phyloP scores from a whole-genome alignment of 2,888 invertebrate genomes.

The Notocelia uddmanniana region DNA sequence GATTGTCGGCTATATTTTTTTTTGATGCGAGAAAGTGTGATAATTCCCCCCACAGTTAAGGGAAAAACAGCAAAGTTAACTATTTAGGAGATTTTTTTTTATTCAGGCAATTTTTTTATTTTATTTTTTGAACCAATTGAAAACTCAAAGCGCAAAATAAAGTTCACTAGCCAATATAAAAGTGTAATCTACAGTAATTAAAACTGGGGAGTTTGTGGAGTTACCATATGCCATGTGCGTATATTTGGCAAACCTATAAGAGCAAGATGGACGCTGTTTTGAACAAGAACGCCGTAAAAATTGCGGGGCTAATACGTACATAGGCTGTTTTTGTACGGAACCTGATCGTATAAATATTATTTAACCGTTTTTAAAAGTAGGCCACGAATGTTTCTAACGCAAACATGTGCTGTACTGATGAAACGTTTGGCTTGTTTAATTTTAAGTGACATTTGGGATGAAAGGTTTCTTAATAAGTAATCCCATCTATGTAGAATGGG shows the following conservation, averaged over 20 bases:
- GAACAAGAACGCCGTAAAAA: conserved; percentile 7
- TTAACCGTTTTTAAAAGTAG: conserved; percentile 36
- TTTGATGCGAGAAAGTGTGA: background rate
- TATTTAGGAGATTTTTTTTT: too few relatives aligned
- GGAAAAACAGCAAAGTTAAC: too few relatives aligned
- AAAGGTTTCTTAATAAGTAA: background rate
- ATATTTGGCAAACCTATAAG: conserved; percentile 20
- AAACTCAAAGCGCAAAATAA: background rate
- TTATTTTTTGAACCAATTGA: background rate
- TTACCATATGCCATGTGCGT: conserved; percentile 8
- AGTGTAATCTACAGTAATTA: conserved; percentile 13
- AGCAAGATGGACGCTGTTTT: conserved; percentile 6
- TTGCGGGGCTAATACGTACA: background rate
- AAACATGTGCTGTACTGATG: conserved; percentile 16
- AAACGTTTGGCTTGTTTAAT: background rate
- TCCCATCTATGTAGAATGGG: too few relatives aligned
- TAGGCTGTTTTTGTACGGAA: background rate
- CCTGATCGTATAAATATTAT: conserved; percentile 30
- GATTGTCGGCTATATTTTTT: background rate
- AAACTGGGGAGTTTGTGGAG: background rate
- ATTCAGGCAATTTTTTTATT: too few relatives aligned
- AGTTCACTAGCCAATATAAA: background rate
- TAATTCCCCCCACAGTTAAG: background rate
- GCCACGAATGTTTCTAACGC: conserved; percentile 25
- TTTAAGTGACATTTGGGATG: background rate